phyloP scores from a whole-genome alignment of 2,113 vertebrate species.

The Baryphthengus martii region DNA sequence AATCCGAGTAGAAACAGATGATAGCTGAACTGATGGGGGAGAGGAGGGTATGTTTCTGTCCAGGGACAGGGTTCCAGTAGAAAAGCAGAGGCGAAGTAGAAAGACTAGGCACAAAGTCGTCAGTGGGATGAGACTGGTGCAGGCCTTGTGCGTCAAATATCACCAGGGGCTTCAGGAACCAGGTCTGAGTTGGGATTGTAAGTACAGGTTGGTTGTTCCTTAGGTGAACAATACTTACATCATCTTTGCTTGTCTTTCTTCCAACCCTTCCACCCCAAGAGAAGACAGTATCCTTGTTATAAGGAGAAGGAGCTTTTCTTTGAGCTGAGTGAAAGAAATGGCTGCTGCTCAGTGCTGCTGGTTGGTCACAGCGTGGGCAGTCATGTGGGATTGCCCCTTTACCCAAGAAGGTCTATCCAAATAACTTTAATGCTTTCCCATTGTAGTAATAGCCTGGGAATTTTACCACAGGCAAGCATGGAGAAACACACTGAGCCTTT shows the following conservation, averaged over 20 bases:
- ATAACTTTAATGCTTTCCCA: not conserved
- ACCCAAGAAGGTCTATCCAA: not conserved
- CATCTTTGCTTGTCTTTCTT: not conserved
- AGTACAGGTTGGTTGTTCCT: not conserved
- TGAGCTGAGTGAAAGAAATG: not conserved
- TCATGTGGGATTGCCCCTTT: not conserved
- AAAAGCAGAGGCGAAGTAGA: not conserved
- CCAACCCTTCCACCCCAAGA: not conserved
- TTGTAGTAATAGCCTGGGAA: not conserved
- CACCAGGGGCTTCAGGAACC: not conserved
- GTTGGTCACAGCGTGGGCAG: not conserved
- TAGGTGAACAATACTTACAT: not conserved
- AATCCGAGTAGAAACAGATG: not conserved
- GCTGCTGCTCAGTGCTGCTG: not conserved
- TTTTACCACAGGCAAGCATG: fast-evolving
- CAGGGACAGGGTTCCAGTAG: not conserved
- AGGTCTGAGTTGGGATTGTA: not conserved
- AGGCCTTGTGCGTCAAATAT: not conserved
- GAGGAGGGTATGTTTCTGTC: not conserved
- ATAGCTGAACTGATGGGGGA: not conserved
- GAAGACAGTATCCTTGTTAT: not conserved
- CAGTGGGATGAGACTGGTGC: not conserved
- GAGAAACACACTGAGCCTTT: not conserved
- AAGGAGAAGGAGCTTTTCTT: not conserved
- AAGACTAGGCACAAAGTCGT: not conserved